Base-by-base conservation (phyloP, 2,113 vertebrate genomes). In the Ophthalmolycus amberensis region DNA sequence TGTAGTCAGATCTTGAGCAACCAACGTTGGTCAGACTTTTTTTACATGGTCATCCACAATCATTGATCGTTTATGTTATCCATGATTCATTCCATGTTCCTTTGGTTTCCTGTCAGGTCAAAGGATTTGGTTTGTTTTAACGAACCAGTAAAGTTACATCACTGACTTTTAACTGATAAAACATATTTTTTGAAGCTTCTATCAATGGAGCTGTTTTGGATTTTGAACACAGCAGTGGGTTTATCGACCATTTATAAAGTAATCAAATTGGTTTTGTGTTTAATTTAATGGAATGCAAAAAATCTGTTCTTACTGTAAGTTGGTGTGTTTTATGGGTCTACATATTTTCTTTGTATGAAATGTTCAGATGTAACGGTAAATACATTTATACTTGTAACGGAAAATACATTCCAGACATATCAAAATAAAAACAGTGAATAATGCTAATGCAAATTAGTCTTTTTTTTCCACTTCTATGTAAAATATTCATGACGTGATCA, bases 351-450 rank as follows among this genome's bases (percentile, higher is more conserved):
- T 85, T 90, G 63, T 87, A 69, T 65, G 44, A 69, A 76, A 72
- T 81, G 71, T 88, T 85, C 46, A 63, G 34, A 67, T 86, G 66
- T 69, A 56, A 82, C 40, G 16, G 62, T 75, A 71, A 82, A 73
- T 46, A 20, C 34, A 64, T 74, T 79, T 88, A 65, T 85, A 87
- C 82, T 77, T 82, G 67, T 80, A 66, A 75, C 5, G 48, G 40
- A 79, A 80, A 85, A 16, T 5, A 77, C 66, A 71, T 84, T 79
- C 16, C 67, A 76, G 42, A 82, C 75, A 88, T 77, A 86, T 84
- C 70, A 71, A 79, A 91, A 88, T 87, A 88, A 89, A 88, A 83
- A 9, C 2, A 38, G 11, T 63, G 29, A 64, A 52, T 54, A 40
- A 67, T 64, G 34, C 16, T 29, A 34, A 14, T 12, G 18, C 25